Base-by-base conservation (phyloP, 2,113 vertebrate genomes). In the Rhizomys pruinosus region DNA sequence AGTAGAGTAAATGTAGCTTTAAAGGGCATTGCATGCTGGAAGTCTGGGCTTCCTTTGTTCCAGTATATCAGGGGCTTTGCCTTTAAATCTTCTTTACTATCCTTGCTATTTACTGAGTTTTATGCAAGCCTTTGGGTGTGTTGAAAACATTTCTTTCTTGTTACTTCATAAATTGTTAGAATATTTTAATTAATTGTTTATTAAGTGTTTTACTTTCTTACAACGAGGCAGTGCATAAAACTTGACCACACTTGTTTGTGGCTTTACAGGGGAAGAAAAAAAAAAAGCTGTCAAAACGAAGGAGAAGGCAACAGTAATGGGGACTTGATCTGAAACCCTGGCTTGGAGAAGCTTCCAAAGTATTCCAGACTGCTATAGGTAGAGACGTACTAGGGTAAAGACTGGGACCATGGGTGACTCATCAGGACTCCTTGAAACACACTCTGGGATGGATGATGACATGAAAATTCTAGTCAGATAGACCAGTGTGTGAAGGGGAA, bases 111-210 rank as follows among this genome's bases (percentile, higher is more conserved):
- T 63, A 7, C 47, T 34, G 39, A 79, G 37, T 29, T 76, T 61
- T 55, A 1, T 47, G 37, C 27, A 66, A 86, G 29, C 9, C 37
- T 95, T 94, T 34, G 61, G 27, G n/a, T 34, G 12, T 64, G 5
- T 13, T 79, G 34, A 23, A 42, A 90, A 59, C 39, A 52, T 25
- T 84, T 52, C 13, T 89, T 82, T 92, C 84, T 72, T 92, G 52
- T 59, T 59, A 39, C 11, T 61, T 64, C 16, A 78, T 64, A 34
- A 81, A 74, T 10, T n/a, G 3, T 69, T 37, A 64, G 39, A 6
- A 9, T 73, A 68, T 92, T 42, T 34, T 88, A 59, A 88, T n/a
- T 64, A 74, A 57, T 81, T 25, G 68, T 88, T 78, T 93, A 7
- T 23, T 44, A 37, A 52, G 52, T 27, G 19, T 88, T 29, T 29